Evolutionary conservation across 2,888 invertebrate species (phyloP), one percentile per base, ranked within the genome.

Genomic region (Epinotia bilunana): DNA sequence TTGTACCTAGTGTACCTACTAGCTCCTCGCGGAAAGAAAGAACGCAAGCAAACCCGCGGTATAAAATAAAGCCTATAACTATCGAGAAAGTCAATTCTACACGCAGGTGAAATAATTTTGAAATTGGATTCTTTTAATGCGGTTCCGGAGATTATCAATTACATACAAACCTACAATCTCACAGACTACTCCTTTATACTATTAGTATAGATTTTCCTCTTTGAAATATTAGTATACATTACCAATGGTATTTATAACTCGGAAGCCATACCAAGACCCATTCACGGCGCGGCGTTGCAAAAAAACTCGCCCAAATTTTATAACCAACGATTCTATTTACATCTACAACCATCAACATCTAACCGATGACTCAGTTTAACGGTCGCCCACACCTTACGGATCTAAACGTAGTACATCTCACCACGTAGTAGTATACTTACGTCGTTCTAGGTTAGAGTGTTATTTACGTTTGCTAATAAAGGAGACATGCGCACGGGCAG

Each of bases 331-430:
- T 64, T 65, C 74, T 74, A 70, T 74, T 70, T 76, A 78, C 78
- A 78, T 76, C 77, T 77, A 76, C 76, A 76, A 58, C 39, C 43
- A 28, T 46, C 55, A 73, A 33, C 23, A 46, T 46, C 58, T 46
- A 55, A 60, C 61, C 55, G 33, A 53, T 78, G 78, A 78, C 71
- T 78, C 78, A 78, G 76, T 7, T 68, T 77, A 78, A 78, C 78
- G 78, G 78, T 77, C 78, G 74, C 33, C 12, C n/a, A 13, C 9
- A 62, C 72, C 67, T 73, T 64, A 20, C 61, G 46, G 55, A 61
- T 33, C 18, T 65, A 28, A 68, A 65, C 46, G 64, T 46, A 43
- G 28, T 65, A 69, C 49, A 13, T 69, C 46, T 12, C n/a, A 58
- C n/a, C 1, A 28, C 20, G 16, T 69, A 0, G 1, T 28, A 58